Evolutionary conservation across 2,888 invertebrate species (phyloP), one percentile per base, ranked within the genome.

Genomic region (Hoplodrina blanda): DNA sequence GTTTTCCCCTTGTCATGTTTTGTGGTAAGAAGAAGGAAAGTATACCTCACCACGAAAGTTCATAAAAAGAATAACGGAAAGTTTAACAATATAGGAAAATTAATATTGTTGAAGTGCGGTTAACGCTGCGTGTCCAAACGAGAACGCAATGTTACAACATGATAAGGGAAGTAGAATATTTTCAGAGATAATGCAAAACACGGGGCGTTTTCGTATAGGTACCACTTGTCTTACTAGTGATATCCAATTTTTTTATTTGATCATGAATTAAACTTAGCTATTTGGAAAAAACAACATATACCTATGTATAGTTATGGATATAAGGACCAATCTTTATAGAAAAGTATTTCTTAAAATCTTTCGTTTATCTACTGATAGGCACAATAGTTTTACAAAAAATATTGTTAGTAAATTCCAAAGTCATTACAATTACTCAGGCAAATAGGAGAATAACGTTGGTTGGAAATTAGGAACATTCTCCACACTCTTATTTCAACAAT

Each of bases 1-100:
- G 62, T 83, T 83, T 73, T 63, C 50, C 64, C 68, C 55, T 65
- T 77, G 70, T 78, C 78, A 73, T 75, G 72, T 73, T 80, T 72
- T 64, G 78, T 54, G 81, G 69, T 60, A 54, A 64, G 78, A 73
- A 59, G 46, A 60, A 25, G 65, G 33, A 56, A 62, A 60, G 69
- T 73, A 54, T 69, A 41, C 50, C 65, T 63, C 57, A 67, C 62
- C 33, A 61, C 52, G 62, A 81, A 82, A 79, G 46, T 84, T 84
- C 49, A 62, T 62, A 71, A 77, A 37, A 74, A 33, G 67, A 70
- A 76, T 73, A 54, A 57, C 20, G 57, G 49, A 4, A 84, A 84
- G 62, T 82, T 84, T 75, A 55, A 81, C 76, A 84, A 75, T 81
- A 56, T 69, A 68, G 54, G 54, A 11, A 74, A 78, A 72, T 69